Evolutionary conservation across 2,888 invertebrate genomes (phyloP).

Genomic region (Leucophenga maculata): DNA sequence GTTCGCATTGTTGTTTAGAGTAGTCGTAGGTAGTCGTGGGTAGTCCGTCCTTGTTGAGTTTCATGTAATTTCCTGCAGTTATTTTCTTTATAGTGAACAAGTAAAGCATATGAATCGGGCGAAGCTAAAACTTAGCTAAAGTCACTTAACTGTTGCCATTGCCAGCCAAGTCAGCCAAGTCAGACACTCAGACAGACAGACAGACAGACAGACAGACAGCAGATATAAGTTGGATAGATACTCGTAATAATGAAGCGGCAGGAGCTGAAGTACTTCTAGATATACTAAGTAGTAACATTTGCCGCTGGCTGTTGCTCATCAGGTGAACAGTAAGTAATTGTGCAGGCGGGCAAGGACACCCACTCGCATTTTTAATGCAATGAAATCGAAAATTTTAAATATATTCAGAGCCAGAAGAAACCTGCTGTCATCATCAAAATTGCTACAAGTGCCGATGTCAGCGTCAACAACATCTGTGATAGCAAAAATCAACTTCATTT

Average conservation of each 20-base stretch:
- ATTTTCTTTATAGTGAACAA: conserved; percentile 1
- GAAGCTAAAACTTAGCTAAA: not conserved
- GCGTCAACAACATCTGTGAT: not conserved
- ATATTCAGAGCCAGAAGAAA: not conserved
- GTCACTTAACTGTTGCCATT: conserved; percentile 16
- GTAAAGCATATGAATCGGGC: not conserved
- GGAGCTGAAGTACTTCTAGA: not conserved
- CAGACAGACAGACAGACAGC: not conserved
- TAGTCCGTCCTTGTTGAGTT: not conserved
- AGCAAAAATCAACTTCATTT: not conserved
- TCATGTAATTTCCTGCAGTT: conserved; percentile 14
- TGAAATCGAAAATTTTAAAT: conserved; percentile 8
- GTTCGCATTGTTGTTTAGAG: no score
- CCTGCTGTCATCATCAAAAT: not conserved
- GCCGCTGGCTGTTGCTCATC: no score
- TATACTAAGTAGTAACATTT: not conserved
- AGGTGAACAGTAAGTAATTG: no score
- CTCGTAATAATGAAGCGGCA: not conserved
- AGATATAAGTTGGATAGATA: not conserved
- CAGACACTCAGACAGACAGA: not conserved
- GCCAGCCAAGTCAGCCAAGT: not conserved
- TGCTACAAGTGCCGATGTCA: not conserved
- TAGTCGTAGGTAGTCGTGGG: not conserved
- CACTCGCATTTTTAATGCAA: not conserved
- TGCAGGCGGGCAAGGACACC: no score